Conservation (phyloP, 2,113 vertebrate genomes). For the Erythrocebus patas region DNA sequence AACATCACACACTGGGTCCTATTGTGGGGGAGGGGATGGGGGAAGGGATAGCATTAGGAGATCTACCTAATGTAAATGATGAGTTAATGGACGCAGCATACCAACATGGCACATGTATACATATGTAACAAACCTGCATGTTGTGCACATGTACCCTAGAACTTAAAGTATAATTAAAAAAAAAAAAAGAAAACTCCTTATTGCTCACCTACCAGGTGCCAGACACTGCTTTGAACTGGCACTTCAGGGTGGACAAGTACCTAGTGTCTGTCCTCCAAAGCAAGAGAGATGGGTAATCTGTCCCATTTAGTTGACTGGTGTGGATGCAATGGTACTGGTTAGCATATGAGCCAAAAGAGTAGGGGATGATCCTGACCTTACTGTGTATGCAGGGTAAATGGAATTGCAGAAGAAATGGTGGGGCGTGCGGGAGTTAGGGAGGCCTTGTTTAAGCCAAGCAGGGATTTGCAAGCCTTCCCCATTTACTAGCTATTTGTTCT, state of each 20-base stretch:
- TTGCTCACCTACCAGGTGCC: neutral
- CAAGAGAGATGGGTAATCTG: neutral
- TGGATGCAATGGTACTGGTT: neutral
- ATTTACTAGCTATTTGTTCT: neutral
- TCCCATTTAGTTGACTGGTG: neutral
- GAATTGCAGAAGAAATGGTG: neutral
- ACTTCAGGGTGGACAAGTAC: no score
- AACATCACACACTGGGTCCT: no score
- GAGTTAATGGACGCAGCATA: no score
- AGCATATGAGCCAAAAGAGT: neutral
- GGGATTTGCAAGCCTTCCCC: neutral
- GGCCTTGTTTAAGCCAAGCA: neutral
- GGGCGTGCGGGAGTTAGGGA: accelerated
- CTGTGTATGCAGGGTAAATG: neutral
- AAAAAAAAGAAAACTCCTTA: neutral
- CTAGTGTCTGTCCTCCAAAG: neutral
- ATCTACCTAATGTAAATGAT: no score
- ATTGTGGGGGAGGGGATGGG: no score
- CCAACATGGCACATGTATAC: no score
- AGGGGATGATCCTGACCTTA: neutral
- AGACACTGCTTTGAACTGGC: neutral
- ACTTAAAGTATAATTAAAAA: no score
- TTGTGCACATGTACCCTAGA: no score
- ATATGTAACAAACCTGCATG: no score
- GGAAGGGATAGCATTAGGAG: no score